Evolutionary conservation across 2,797 vertebrate genomes (phyloP).

Genomic region (Tachyglossus aculeatus): DNA sequence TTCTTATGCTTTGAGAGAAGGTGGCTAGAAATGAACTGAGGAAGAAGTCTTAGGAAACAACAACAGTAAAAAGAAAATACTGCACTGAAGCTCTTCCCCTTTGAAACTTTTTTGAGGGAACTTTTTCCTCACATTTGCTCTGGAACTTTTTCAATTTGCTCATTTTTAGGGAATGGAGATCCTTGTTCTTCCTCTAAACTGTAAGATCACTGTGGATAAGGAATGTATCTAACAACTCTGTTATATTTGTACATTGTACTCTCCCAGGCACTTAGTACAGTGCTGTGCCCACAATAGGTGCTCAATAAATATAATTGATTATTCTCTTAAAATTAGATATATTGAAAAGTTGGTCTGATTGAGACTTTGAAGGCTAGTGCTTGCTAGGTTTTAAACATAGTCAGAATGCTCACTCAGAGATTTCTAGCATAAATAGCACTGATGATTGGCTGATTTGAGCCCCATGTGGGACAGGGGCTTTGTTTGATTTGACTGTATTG

Average conservation of each 20-base stretch:
- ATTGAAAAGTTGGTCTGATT: conserved; percentile 44
- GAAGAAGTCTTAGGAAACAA: conserved; percentile 35
- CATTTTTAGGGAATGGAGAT: too few species aligned
- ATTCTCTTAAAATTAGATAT: conserved; percentile 61
- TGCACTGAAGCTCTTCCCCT: not conserved
- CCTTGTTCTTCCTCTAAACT: not conserved
- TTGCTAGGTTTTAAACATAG: conserved; percentile 12
- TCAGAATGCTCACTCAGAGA: conserved; percentile 33
- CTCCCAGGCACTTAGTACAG: too few species aligned
- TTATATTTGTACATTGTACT: too few species aligned
- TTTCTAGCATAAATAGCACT: conserved; percentile 10
- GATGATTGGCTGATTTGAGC: not conserved
- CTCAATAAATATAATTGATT: too few species aligned
- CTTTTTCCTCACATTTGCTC: not conserved
- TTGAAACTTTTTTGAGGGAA: not conserved
- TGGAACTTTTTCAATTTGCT: too few species aligned
- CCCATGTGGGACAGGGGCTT: too few species aligned
- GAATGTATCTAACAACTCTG: too few species aligned
- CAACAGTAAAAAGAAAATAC: not conserved
- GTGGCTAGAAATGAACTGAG: conserved; percentile 56
- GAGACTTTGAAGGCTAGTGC: conserved; percentile 50
- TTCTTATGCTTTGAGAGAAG: conserved; percentile 64
- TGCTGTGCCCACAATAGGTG: too few species aligned
- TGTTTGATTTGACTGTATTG: too few species aligned
- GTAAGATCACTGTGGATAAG: too few species aligned